These are phyloP conservation scores for Melanostoma scalare DNA, from an alignment of 2,888 invertebrate species.

Conservation along the genomic window DNA sequence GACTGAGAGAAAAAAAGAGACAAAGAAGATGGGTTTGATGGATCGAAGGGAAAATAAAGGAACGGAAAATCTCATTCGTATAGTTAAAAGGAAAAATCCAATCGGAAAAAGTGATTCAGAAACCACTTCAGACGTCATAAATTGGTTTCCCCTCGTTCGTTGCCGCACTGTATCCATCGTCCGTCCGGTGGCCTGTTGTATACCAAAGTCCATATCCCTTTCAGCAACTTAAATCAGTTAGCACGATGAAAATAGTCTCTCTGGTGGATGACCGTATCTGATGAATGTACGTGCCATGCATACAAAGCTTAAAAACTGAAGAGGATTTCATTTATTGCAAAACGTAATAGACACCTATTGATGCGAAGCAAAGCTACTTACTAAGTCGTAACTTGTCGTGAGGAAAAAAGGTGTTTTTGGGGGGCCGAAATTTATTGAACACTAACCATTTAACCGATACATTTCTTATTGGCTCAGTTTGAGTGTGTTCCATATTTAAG, in stretches of 20 bases:
- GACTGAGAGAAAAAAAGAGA: not conserved
- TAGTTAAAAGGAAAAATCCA: slow-evolving; percentile 5
- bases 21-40: not conserved
- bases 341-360: slow-evolving; percentile 39
- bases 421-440: slow-evolving; percentile 44
- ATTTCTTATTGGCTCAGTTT: slow-evolving; percentile 14
- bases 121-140: slow-evolving; percentile 54
- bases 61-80: not conserved
- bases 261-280: slow-evolving; percentile 55
- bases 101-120: slow-evolving; percentile 30
- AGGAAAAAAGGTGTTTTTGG: slow-evolving; percentile 34
- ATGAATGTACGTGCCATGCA: slow-evolving; percentile 59
- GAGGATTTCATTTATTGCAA: slow-evolving; percentile 48
- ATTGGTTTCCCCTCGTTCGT: slow-evolving; percentile 17
- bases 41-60: not conserved
- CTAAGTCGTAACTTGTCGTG: not conserved
- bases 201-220: slow-evolving; percentile 13
- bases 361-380: slow-evolving; percentile 12
- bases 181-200: not conserved
- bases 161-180: not conserved
- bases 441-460: slow-evolving; percentile 43
- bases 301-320: slow-evolving; percentile 19
- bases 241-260: slow-evolving; percentile 13
- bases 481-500: slow-evolving; percentile 38
- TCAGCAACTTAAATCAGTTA: slow-evolving; percentile 50